Evolutionary conservation across 1,140 invertebrate species (phyloP), one percentile per base, ranked within the genome.

Genomic region (Drosophila nikananu): DNA sequence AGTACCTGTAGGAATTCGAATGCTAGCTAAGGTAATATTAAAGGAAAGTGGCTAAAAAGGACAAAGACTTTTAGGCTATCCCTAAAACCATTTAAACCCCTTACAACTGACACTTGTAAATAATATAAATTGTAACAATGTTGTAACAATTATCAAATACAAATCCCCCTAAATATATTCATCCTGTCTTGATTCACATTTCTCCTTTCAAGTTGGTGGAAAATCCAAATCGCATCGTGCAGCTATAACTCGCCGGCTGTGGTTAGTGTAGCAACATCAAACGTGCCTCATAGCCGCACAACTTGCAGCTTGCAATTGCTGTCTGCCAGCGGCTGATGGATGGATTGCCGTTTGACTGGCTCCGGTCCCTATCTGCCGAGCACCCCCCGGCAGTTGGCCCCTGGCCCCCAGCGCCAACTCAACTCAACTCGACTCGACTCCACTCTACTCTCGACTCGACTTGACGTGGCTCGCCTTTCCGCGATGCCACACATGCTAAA

Each of bases 271-370:
- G 68, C 44, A 49, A 57, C 62, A 68, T 76, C 79, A 77, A 70
- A 78, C 66, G 58, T 78, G 76, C 76, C 59, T 78, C 70, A 78
- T 70, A 68, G 67, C 67, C 67, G 63, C 63, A 66, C 83, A 87
- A 83, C 80, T 68, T 86, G 83, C 83, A 86, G 83, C 80, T 86
- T 81, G 75, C 82, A 86, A 86, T 86, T 81, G 82, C 82, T 87
- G 83, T 78, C 84, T 87, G 84, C 83, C 79, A 78, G 64, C 86
- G 78, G 78, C 75, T 89, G 86, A 89, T 89, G 86, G 86, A 89
- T 90, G 86, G 86, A 89, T 90, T 90, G 86, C 81, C 80, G 84
- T 79, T 90, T 83, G 84, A 89, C 81, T 84, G 81, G 67, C 82
- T 70, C 75, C 51, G 76, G 54, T 41, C 54, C 77, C 55, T 52